Percentiles rank a stretch among this genome's conserved stretches.
Evolutionary conservation across 2,888 invertebrate species (phyloP).

Genomic region (Drosophila macrospina): DNA sequence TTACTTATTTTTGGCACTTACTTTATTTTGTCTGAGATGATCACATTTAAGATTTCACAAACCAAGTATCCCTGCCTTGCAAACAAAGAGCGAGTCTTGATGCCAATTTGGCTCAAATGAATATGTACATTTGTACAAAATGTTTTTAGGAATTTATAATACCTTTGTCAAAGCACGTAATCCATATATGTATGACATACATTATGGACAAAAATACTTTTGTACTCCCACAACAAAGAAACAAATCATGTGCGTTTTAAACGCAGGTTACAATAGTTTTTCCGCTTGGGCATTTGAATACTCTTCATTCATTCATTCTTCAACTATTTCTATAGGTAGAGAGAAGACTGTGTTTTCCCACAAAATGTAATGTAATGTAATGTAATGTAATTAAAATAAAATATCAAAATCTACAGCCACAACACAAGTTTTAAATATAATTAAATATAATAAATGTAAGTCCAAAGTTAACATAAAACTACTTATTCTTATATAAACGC

Average conservation of each 20-base stretch:
- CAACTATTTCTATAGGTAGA: too few relatives aligned
- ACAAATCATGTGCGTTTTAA: slow-evolving; percentile 23
- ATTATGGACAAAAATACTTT: slow-evolving; percentile 20
- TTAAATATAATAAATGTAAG: too few relatives aligned
- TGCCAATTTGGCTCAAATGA: slow-evolving; percentile 9
- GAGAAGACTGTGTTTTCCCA: too few relatives aligned
- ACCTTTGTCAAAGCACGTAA: slow-evolving; percentile 24
- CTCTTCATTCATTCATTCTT: too few relatives aligned
- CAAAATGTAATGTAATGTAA: too few relatives aligned
- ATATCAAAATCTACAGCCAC: too few relatives aligned
- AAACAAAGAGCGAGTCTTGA: slow-evolving; percentile 15
- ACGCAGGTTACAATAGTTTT: slow-evolving; percentile 7
- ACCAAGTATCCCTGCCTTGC: slow-evolving; percentile 1
- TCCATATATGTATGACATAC: background rate
- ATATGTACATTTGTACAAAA: slow-evolving; percentile 1
- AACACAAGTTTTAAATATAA: too few relatives aligned
- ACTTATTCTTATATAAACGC: too few relatives aligned
- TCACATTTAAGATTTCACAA: background rate
- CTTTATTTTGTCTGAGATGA: too few relatives aligned
- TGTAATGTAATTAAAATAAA: too few relatives aligned
- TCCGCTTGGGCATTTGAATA: slow-evolving; percentile 33
- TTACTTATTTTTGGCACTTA: slow-evolving; percentile 11
- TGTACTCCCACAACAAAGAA: slow-evolving; percentile 26
- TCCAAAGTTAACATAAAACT: too few relatives aligned
- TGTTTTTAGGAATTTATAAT: background rate